These are phyloP conservation scores for Thelaira solivaga DNA, from an alignment of 2,888 invertebrate genomes.

Conservation along the genomic window DNA sequence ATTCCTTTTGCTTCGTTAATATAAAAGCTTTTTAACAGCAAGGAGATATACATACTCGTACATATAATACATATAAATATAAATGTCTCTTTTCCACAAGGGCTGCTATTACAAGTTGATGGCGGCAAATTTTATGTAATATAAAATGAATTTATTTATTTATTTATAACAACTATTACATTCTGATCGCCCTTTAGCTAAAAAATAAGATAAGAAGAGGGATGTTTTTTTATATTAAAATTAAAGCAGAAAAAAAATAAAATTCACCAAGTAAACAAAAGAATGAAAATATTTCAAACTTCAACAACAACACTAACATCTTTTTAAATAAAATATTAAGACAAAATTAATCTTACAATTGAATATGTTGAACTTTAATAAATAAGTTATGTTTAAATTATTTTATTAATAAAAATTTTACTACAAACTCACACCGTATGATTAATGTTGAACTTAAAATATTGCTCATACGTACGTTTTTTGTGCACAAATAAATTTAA, in stretches of 20 bases:
- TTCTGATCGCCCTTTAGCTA: slow-evolving; percentile 41
- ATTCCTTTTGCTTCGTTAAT: no score
- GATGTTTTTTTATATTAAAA: neutral
- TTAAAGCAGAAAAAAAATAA: neutral
- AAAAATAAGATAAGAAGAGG: slow-evolving; percentile 13
- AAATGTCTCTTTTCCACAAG: slow-evolving; percentile 10
- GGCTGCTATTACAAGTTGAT: slow-evolving; percentile 18
- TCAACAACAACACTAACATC: no score
- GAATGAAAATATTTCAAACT: no score
- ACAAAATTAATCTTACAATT: no score
- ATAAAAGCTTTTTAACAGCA: no score
- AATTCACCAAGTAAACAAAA: neutral
- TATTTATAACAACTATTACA: slow-evolving; percentile 52
- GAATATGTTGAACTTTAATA: no score
- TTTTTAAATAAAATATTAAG: no score
- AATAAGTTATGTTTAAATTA: no score
- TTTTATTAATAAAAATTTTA: no score
- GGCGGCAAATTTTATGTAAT: slow-evolving; percentile 56
- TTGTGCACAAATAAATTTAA: neutral
- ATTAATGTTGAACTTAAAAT: slow-evolving; percentile 27
- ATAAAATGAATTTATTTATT: slow-evolving; percentile 37
- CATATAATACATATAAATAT: no score
- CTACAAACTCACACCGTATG: no score
- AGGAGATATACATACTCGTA: no score
- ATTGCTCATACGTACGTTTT: slow-evolving; percentile 40